Evolutionary conservation across 2,113 vertebrate genomes (phyloP).

Genomic region (Dipodomys merriami): DNA sequence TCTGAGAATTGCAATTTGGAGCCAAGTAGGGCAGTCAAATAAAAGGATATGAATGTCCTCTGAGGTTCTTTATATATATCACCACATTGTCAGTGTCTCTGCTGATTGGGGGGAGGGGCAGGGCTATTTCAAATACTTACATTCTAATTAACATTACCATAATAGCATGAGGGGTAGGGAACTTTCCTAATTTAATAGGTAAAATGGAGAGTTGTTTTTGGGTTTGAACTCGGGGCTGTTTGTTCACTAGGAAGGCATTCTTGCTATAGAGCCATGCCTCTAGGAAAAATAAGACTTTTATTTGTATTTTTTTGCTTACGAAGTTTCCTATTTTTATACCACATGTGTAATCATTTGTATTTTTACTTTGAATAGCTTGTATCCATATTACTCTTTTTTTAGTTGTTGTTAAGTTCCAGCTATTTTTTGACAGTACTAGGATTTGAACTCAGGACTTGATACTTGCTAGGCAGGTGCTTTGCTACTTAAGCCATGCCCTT

Average conservation of each 20-base stretch:
- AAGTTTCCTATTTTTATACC: not conserved
- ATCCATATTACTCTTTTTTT: not conserved
- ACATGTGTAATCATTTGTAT: constrained; percentile 9
- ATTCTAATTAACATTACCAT: constrained; percentile 4
- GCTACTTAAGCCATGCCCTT: no score
- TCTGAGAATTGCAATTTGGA: no score
- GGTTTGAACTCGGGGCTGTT: no score
- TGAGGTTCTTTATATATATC: not conserved
- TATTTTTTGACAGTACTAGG: no score
- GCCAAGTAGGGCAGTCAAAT: no score
- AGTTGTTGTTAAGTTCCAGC: not conserved
- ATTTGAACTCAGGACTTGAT: no score
- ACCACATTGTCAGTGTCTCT: not conserved
- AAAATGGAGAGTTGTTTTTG: not conserved
- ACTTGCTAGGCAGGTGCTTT: no score
- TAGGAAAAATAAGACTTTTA: not conserved
- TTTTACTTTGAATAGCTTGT: constrained; percentile 41
- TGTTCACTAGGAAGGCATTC: no score
- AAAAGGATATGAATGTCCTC: not conserved
- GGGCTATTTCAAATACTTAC: not conserved
- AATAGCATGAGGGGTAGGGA: not conserved
- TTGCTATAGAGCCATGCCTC: no score
- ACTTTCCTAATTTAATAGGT: constrained; percentile 34
- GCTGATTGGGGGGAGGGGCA: not conserved
- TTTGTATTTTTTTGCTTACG: constrained; percentile 36